phyloP scores from a whole-genome alignment of 2,113 vertebrate species.

The Camelus dromedarius region DNA sequence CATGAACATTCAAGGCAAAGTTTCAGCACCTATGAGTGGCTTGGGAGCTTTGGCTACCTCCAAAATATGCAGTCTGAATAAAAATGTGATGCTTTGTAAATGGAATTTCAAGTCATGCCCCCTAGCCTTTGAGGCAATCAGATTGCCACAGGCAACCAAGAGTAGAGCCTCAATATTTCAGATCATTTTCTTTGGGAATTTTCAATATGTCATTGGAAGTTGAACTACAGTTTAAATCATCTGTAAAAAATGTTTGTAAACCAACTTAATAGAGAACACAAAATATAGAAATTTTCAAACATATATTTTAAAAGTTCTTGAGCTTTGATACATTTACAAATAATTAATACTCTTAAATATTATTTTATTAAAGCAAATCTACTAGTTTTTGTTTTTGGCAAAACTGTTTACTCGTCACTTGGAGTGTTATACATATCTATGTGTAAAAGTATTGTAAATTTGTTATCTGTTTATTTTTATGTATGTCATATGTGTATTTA shows the following conservation, averaged over 20 bases:
- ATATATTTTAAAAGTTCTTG: background rate
- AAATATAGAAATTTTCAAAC: background rate
- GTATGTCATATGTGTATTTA: background rate
- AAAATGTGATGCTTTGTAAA: slow-evolving; percentile 18
- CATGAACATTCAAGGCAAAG: background rate
- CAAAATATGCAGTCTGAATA: background rate
- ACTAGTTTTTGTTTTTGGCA: slow-evolving; percentile 7
- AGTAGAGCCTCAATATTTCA: background rate
- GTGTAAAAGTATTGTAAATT: slow-evolving; percentile 6
- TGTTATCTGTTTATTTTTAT: background rate
- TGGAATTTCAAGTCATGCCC: background rate
- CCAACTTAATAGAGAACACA: background rate
- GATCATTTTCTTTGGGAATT: background rate
- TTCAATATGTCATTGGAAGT: background rate
- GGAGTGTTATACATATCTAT: background rate
- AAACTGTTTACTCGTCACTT: background rate
- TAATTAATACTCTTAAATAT: background rate
- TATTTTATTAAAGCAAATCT: slow-evolving; percentile 17
- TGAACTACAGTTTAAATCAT: slow-evolving; percentile 6
- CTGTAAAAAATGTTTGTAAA: background rate
- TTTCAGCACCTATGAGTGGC: background rate
- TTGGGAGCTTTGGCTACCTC: background rate
- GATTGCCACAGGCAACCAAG: background rate
- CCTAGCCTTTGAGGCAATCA: background rate
- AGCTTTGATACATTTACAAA: background rate